phyloP scores from a whole-genome alignment of 2,888 invertebrate genomes.

The Alcis repandata region DNA sequence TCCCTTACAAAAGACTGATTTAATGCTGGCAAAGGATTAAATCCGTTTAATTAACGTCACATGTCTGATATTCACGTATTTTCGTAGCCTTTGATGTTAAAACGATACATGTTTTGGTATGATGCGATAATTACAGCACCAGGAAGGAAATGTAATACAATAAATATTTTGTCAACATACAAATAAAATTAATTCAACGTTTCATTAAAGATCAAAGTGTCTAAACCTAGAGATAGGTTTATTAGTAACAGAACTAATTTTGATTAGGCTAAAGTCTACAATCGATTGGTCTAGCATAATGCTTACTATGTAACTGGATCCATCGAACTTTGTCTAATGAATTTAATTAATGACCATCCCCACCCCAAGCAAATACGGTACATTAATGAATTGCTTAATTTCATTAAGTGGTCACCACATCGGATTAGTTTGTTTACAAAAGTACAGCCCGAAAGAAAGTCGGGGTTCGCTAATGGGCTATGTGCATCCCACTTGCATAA shows the following conservation, averaged over 20 bases:
- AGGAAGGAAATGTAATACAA: constrained; percentile 39
- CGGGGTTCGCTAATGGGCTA: constrained; percentile 35
- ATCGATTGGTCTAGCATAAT: constrained; percentile 16
- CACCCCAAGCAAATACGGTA: constrained; percentile 73
- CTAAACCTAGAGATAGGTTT: constrained; percentile 17
- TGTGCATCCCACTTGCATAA: constrained; percentile 41
- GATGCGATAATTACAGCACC: constrained; percentile 34
- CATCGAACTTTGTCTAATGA: constrained; percentile 50
- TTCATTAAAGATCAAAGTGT: constrained; percentile 36
- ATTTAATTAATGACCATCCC: constrained; percentile 53
- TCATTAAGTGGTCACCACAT: constrained; percentile 79
- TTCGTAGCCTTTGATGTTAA: constrained; percentile 62
- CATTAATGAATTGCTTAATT: constrained; percentile 83
- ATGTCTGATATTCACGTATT: constrained; percentile 56
- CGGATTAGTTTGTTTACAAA: constrained; percentile 65
- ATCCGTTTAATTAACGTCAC: constrained; percentile 66
- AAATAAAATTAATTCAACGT: constrained; percentile 26
- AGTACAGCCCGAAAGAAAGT: constrained; percentile 40
- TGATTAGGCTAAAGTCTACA: constrained; percentile 11
- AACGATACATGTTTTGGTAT: constrained; percentile 37
- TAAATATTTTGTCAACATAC: constrained; percentile 34
- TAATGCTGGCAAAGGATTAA: constrained; percentile 70
- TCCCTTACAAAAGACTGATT: constrained; percentile 77
- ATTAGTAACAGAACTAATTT: constrained; percentile 10
- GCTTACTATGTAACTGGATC: constrained; percentile 28